phyloP scores from a whole-genome alignment of 2,888 invertebrate genomes.

The Pollenia angustigena region DNA sequence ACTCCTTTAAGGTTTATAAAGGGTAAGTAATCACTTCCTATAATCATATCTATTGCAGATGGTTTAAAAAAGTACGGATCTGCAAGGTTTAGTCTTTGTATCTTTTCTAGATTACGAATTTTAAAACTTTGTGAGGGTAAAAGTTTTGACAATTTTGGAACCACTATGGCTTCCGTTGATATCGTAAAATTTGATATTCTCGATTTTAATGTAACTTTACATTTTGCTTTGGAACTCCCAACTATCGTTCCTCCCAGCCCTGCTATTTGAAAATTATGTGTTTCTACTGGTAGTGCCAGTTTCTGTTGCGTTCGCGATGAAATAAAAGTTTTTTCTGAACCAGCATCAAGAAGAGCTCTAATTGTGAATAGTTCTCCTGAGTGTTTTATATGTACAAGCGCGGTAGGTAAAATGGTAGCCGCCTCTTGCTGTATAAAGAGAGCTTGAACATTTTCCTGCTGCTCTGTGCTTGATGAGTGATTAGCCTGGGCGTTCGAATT shows the following conservation, averaged over 20 bases:
- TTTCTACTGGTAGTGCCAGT: not conserved
- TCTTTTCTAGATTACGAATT: not conserved
- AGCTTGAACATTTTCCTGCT: too few species aligned
- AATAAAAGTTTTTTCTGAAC: too few species aligned
- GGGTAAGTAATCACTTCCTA: constrained; percentile 44
- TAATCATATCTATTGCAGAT: constrained; percentile 32
- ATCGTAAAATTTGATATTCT: constrained; percentile 13
- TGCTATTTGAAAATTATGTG: not conserved
- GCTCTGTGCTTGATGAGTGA: too few species aligned
- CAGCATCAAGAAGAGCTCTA: too few species aligned
- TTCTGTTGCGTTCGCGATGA: constrained; percentile 9
- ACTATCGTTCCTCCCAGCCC: constrained; percentile 6
- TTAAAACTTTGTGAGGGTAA: not conserved
- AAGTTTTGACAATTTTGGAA: not conserved
- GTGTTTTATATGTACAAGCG: too few species aligned
- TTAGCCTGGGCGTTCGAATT: not conserved
- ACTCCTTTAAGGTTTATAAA: too few species aligned
- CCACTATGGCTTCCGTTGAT: not conserved
- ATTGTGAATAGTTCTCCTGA: too few species aligned
- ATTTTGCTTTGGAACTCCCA: not conserved
- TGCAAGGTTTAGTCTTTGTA: constrained; percentile 22
- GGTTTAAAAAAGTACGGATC: constrained; percentile 45
- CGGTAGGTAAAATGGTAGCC: too few species aligned
- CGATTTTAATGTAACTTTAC: not conserved
- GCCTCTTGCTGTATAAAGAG: too few species aligned